Conservation (phyloP, 2,888 invertebrate genomes). For the Catocala fraxini region DNA sequence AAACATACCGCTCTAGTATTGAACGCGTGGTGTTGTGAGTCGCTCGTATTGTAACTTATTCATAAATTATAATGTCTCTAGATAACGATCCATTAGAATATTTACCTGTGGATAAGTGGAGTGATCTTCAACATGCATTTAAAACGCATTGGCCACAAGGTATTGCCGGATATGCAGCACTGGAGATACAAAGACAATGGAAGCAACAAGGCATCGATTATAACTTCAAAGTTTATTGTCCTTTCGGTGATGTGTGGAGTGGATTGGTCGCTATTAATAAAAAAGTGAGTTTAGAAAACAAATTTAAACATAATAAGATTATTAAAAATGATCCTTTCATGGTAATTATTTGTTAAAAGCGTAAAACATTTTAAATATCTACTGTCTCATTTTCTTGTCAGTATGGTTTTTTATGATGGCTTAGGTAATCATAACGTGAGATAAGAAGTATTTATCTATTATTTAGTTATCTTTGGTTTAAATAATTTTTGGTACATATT, state of each 20-base stretch:
- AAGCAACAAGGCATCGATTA: conserved; percentile 54
- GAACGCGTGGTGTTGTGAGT: neutral
- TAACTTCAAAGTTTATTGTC: conserved; percentile 69
- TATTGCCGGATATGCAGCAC: conserved; percentile 63
- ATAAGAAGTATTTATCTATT: too few species aligned
- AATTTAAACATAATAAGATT: too few species aligned
- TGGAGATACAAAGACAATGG: conserved; percentile 68
- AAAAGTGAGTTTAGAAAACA: conserved; percentile 3
- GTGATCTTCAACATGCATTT: conserved; percentile 45
- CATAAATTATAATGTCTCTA: neutral
- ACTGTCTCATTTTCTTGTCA: too few species aligned
- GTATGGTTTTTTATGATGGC: too few species aligned
- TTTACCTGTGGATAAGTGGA: conserved; percentile 50
- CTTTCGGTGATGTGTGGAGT: conserved; percentile 64
- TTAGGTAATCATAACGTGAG: too few species aligned
- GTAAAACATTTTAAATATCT: too few species aligned
- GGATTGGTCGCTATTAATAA: conserved; percentile 61
- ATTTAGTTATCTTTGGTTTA: too few species aligned
- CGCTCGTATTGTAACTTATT: neutral
- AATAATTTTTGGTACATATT: too few species aligned
- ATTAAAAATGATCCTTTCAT: too few species aligned
- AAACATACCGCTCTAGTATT: too few species aligned
- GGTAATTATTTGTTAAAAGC: too few species aligned
- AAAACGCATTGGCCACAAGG: conserved; percentile 62
- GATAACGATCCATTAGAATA: conserved; percentile 42